These are phyloP conservation scores for Pundamilia nyererei DNA, from an alignment of 2,113 vertebrate species.

Conservation along the genomic window DNA sequence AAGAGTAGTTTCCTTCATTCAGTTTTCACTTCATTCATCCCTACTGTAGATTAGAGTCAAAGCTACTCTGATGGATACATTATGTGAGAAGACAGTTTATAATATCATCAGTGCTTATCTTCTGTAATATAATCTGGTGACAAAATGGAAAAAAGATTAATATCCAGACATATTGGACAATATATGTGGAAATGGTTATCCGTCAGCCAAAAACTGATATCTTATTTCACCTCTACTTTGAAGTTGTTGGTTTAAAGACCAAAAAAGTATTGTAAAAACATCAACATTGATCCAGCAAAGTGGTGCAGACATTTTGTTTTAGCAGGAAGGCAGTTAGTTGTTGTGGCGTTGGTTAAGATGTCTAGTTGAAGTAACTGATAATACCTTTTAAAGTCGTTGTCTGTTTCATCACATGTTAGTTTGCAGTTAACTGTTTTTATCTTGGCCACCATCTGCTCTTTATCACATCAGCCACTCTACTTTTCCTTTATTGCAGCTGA, in stretches of 20 bases:
- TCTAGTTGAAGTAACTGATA: background rate
- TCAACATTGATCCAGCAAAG: background rate
- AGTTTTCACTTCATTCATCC: background rate
- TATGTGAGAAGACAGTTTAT: background rate
- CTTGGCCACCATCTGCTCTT: background rate
- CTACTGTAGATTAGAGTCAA: background rate
- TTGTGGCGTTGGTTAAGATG: background rate
- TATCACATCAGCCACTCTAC: background rate
- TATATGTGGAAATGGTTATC: background rate
- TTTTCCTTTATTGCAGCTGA: background rate
- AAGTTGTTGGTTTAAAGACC: background rate
- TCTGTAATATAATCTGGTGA: background rate
- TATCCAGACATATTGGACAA: background rate
- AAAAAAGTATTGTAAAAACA: background rate
- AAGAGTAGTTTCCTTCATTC: background rate
- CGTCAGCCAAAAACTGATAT: rapidly evolving
- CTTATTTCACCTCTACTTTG: background rate
- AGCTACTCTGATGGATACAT: background rate
- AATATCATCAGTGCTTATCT: background rate
- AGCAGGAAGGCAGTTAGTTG: background rate
- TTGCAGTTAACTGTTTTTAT: background rate
- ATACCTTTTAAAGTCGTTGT: background rate
- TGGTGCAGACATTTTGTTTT: background rate
- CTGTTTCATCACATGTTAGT: background rate
- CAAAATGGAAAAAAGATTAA: background rate